phyloP scores from a whole-genome alignment of 1,140 invertebrate species.

The Pogonomyrmex barbatus region DNA sequence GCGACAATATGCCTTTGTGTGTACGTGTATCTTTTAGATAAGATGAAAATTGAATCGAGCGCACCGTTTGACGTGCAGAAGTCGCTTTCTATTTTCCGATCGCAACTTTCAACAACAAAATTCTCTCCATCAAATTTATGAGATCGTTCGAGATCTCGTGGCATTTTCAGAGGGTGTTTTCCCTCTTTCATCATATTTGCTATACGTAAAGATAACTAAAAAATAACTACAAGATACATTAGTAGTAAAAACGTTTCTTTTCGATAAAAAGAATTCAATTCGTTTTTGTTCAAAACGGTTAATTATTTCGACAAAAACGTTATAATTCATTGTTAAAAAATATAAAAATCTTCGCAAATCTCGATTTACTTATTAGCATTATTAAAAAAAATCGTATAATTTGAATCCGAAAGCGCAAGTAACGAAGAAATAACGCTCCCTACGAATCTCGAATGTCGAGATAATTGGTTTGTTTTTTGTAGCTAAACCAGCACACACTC shows the following conservation, averaged over 20 bases:
- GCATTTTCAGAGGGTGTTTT: neutral
- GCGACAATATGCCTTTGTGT: neutral
- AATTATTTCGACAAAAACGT: neutral
- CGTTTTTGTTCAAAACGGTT: neutral
- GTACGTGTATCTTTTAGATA: conserved; percentile 43
- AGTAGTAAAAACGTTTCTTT: neutral
- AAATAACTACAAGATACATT: neutral
- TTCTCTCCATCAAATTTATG: neutral
- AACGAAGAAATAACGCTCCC: too few species aligned
- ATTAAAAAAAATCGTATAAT: neutral
- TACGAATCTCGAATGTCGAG: neutral
- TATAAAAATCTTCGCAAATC: neutral
- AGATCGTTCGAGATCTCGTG: neutral
- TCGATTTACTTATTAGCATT: neutral
- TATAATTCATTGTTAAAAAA: neutral
- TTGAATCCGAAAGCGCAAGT: neutral
- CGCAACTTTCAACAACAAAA: neutral
- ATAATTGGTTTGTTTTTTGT: too few species aligned
- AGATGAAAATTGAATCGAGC: conserved; percentile 22
- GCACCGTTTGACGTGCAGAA: neutral
- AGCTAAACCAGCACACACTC: too few species aligned
- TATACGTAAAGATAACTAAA: neutral
- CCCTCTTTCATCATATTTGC: neutral
- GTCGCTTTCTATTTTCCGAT: conserved; percentile 20
- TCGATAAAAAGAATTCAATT: neutral